phyloP scores from a whole-genome alignment of 2,888 invertebrate genomes.

The Trissolcus japonicus region DNA sequence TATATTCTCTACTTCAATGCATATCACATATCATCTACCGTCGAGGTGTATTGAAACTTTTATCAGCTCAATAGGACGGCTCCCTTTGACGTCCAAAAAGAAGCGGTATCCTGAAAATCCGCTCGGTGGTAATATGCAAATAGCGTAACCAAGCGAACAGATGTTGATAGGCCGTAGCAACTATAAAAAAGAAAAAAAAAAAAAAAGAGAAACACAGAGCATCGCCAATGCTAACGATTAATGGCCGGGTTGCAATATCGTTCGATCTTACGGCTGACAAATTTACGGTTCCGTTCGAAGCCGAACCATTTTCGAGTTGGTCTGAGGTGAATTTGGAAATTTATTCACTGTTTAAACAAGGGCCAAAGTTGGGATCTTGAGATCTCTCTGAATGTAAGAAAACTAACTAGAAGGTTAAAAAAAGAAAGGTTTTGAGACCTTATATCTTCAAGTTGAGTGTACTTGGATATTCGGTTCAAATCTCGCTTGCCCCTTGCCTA shows the following conservation, averaged over 20 bases:
- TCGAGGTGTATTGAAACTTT: slow-evolving; percentile 66
- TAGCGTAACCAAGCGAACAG: slow-evolving; percentile 66
- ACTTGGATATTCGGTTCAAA: slow-evolving; percentile 55
- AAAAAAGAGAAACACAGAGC: slow-evolving; percentile 47
- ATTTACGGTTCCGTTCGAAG: slow-evolving; percentile 31
- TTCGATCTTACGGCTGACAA: slow-evolving; percentile 28
- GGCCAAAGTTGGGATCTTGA: too few relatives aligned
- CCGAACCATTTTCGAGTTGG: slow-evolving; percentile 15
- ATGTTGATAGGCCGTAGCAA: slow-evolving; percentile 61
- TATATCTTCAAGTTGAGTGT: slow-evolving; percentile 53
- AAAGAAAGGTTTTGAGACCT: slow-evolving; percentile 24
- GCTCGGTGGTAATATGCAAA: slow-evolving; percentile 71
- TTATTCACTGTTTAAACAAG: slow-evolving; percentile 23
- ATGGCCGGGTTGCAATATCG: slow-evolving; percentile 40
- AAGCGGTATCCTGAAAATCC: slow-evolving; percentile 65
- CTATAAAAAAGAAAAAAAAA: slow-evolving; percentile 38
- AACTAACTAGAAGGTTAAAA: not conserved
- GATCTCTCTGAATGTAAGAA: not conserved
- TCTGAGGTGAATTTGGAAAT: slow-evolving; percentile 30
- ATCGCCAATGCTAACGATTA: slow-evolving; percentile 26
- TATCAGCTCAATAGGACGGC: slow-evolving; percentile 63
- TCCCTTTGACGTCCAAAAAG: slow-evolving; percentile 60
- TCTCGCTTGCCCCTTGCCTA: slow-evolving; percentile 61
- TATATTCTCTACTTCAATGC: slow-evolving; percentile 30
- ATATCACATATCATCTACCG: slow-evolving; percentile 30